Percentiles rank a stretch among this genome's conserved stretches.
Evolutionary conservation across 2,888 invertebrate species (phyloP).

Genomic region (Beris morrisii): DNA sequence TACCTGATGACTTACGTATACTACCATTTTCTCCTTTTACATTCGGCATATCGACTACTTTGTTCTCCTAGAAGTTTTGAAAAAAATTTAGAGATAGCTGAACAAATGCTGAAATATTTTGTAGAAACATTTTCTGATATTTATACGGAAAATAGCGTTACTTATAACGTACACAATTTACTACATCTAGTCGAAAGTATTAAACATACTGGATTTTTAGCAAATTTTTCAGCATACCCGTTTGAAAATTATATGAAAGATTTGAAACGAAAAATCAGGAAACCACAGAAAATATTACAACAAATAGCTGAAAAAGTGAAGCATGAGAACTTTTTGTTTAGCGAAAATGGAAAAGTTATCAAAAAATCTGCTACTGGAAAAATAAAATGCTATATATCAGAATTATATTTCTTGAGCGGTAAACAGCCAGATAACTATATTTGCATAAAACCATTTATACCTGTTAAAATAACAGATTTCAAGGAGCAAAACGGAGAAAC

Average conservation of each 20-base stretch:
- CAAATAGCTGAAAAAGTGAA: constrained; percentile 23
- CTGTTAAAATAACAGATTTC: constrained; percentile 10
- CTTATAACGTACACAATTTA: constrained; percentile 37
- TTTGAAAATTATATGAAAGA: constrained; percentile 37
- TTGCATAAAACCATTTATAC: not conserved
- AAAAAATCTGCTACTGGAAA: not conserved
- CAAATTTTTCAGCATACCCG: constrained; percentile 32
- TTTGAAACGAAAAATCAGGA: constrained; percentile 28
- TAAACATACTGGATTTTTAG: constrained; percentile 26
- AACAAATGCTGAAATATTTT: constrained; percentile 31
- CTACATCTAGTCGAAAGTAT: constrained; percentile 34
- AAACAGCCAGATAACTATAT: constrained; percentile 12
- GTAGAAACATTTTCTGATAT: constrained; percentile 35
- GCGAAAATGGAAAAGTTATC: not conserved
- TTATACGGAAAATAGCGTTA: constrained; percentile 36
- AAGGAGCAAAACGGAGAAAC: not conserved
- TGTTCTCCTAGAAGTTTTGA: constrained; percentile 28
- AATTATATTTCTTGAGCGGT: not conserved
- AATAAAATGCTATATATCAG: not conserved
- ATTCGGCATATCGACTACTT: constrained; percentile 31
- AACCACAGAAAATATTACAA: constrained; percentile 26
- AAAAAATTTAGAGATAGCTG: constrained; percentile 25
- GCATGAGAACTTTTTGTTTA: not conserved
- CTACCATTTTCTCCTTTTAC: constrained; percentile 36
- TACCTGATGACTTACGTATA: constrained; percentile 34